Evolutionary conservation across 1,140 invertebrate genomes (phyloP), one percentile per base, ranked within the genome.

Genomic region (Hypothenemus hampei): DNA sequence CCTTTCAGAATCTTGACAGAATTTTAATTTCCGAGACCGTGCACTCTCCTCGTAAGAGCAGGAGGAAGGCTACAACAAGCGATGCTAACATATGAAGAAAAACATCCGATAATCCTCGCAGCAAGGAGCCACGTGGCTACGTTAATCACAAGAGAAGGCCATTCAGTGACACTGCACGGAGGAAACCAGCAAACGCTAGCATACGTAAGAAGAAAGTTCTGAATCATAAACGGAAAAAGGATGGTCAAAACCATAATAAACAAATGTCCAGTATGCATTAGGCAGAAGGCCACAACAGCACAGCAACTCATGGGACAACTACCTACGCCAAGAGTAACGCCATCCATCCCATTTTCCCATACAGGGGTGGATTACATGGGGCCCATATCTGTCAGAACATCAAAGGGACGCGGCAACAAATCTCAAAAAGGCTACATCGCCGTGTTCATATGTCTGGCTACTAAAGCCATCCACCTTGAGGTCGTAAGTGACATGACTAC

Each of bases 41-140:
- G n/a, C n/a, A n/a, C n/a, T n/a, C n/a, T n/a, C n/a, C n/a, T n/a
- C n/a, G n/a, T 77, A 3, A 57, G 69, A 50, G 72, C 73, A 13
- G 72, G 71, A 10, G 72, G 74, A 6, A 50, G 73, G 15, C 51
- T 75, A 8, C 6, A 53, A 19, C 51, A 67, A 22, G 57, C 73
- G 1, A 37, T 64, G 11, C 44, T 74, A 1, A 23, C 46, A 4
- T 61, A 63, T 43, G 60, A 67, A 13, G 60, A 66, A 22, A 72
- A 70, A 53, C 71, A 75, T 61, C 74, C 72, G 0, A 69, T 75
- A 4, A 35, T 77, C 4, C 43, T 72, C 3, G 15, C 43, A 7
- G 10, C 10, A 19, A 33, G 20, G n/a, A 5, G 36, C 36, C 20
- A 18, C 4, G 16, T 54, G 5, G 20, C 33, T 11, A 18, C 20